These are phyloP conservation scores for Neelides folsomi DNA, from an alignment of 2,888 invertebrate genomes.

Conservation along the genomic window DNA sequence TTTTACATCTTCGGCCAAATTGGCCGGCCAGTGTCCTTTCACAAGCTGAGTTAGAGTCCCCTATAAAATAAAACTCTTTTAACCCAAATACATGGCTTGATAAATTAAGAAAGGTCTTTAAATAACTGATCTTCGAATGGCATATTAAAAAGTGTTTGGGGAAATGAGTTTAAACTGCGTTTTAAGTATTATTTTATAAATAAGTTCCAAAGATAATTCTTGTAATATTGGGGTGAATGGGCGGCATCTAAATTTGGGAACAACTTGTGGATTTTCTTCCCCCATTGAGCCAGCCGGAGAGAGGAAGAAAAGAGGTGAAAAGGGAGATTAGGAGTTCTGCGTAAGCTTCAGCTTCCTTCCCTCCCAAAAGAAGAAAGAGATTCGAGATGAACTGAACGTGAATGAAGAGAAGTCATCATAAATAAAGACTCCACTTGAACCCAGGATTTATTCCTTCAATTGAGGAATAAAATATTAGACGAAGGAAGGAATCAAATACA, in stretches of 20 bases:
- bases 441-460: not conserved
- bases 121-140: too few species aligned
- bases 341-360: constrained; percentile 6
- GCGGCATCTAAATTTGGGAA: too few species aligned
- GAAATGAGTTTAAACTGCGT: too few species aligned
- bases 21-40: constrained; percentile 54
- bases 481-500: not conserved
- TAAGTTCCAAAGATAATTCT: too few species aligned
- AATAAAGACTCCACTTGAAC: not conserved
- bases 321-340: constrained; percentile 15
- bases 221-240: too few species aligned
- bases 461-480: constrained; percentile 5
- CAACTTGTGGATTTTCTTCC: too few species aligned
- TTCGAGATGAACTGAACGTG: constrained; percentile 10
- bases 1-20: constrained; percentile 65
- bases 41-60: constrained; percentile 59
- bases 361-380: constrained; percentile 14
- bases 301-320: constrained; percentile 10
- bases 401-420: constrained; percentile 4
- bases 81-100: too few species aligned
- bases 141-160: too few species aligned
- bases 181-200: too few species aligned
- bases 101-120: too few species aligned
- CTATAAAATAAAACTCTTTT: constrained; percentile 22
- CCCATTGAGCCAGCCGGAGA: constrained; percentile 5